phyloP scores from a whole-genome alignment of 2,888 invertebrate genomes.

The Desoria tigrina region DNA sequence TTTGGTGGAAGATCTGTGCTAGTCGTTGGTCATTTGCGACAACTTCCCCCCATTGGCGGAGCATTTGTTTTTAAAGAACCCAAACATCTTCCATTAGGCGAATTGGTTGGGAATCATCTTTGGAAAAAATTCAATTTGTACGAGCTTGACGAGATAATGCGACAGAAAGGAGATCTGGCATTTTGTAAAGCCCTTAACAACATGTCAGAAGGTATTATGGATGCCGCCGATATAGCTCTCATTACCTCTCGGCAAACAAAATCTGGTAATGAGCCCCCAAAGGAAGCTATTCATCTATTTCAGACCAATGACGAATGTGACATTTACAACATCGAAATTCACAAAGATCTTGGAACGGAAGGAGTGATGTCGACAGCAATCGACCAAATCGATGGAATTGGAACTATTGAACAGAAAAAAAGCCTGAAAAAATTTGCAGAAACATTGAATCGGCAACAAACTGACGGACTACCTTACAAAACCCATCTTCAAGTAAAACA shows the following conservation, averaged over 20 bases:
- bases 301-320: constrained; percentile 17
- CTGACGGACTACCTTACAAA: too few species aligned
- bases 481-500: constrained; percentile 48
- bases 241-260: constrained; percentile 2
- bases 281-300: not conserved
- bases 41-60: constrained; percentile 47
- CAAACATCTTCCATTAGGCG: not conserved
- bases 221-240: constrained; percentile 13
- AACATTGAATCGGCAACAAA: constrained; percentile 12
- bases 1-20: constrained; percentile 32
- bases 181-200: constrained; percentile 36
- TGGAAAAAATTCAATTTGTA: constrained; percentile 22
- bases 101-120: constrained; percentile 7
- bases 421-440: constrained; percentile 15
- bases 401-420: constrained; percentile 1
- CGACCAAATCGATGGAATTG: constrained; percentile 2
- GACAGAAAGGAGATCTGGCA: constrained; percentile 36
- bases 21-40: constrained; percentile 44
- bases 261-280: not conserved
- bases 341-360: not conserved
- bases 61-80: constrained; percentile 20
- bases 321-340: constrained; percentile 24
- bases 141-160: too few species aligned
- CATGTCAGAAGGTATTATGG: constrained; percentile 28
- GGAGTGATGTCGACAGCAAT: constrained; percentile 2